phyloP scores from a whole-genome alignment of 2,113 vertebrate species.

The Sturnus vulgaris region DNA sequence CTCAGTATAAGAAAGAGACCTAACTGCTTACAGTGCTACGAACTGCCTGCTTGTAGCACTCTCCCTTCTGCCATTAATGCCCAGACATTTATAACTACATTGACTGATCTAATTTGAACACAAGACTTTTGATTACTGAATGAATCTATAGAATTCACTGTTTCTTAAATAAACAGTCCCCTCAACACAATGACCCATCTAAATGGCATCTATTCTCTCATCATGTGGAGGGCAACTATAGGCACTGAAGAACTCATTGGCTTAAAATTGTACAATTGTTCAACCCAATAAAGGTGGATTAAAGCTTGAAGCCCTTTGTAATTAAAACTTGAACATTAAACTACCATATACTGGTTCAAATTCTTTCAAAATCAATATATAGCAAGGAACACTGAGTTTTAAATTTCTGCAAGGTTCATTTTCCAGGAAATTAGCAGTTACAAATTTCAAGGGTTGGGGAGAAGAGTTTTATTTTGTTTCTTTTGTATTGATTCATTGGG shows the following conservation, averaged over 20 bases:
- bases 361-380: background rate
- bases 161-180: background rate
- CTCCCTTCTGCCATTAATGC: background rate
- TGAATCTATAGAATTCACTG: background rate
- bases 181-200: background rate
- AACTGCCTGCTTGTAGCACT: background rate
- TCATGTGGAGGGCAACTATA: background rate
- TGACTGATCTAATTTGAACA: background rate
- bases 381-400: background rate
- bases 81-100: background rate
- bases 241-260: constrained; percentile 50
- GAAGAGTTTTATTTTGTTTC: background rate
- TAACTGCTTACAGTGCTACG: background rate
- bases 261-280: constrained; percentile 21
- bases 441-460: background rate
- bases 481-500: background rate
- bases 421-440: background rate
- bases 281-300: constrained; percentile 34
- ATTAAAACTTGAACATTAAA: background rate
- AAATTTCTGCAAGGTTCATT: background rate
- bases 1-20: background rate
- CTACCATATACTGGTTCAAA: background rate
- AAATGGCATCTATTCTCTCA: background rate
- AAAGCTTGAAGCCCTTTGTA: constrained; percentile 60
- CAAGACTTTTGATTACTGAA: background rate